Evolutionary conservation across 2,797 vertebrate species (phyloP), one percentile per base, ranked within the genome.

Genomic region (Eleutherodactylus coqui): DNA sequence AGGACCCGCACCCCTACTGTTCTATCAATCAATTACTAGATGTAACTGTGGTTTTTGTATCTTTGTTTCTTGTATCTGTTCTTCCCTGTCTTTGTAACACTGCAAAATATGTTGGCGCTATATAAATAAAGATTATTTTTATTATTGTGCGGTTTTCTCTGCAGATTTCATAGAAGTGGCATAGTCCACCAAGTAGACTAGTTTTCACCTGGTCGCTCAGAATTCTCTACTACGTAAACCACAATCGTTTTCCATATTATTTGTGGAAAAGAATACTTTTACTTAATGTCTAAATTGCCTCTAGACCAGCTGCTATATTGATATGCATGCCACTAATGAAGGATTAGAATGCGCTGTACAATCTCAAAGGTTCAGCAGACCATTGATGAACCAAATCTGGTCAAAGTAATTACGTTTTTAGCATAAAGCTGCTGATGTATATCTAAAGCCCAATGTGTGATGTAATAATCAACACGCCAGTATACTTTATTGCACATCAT

Each of bases 401-500:
- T 27, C 53, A 79, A 5, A 16, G 36, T 43, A 64, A 62, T 79
- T 9, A 29, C 11, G 10, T 62, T 79, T 64, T 14, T 21, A 34
- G 7, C 45, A 38, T 16, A 53, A 82, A 27, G 14, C 78, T 29
- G 21, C 8, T 9, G 38, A 53, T 70, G 34, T 53, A 51, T 0
- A 53, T 34, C 13, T 70, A 13, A 70, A 49, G 24, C 36, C 13
- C 17, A 55, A 17, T 38, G 4, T 43, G 16, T 9, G 53, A 29
- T 75, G 5, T 21, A 17, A 70, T 21, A 14, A 70, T 69, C 5
- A 29, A 69, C 53, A 78, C 36, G 62, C 21, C 21, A 72, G 38
- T 73, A 70, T 79, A 36, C 14, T 81, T 7, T 38, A 73, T 38
- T 75, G 32, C 62, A 24, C n/a, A 75, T 62, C 38, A 41, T 70